Conservation (phyloP, 1,140 invertebrate genomes). For the Globodera ellingtonae region DNA sequence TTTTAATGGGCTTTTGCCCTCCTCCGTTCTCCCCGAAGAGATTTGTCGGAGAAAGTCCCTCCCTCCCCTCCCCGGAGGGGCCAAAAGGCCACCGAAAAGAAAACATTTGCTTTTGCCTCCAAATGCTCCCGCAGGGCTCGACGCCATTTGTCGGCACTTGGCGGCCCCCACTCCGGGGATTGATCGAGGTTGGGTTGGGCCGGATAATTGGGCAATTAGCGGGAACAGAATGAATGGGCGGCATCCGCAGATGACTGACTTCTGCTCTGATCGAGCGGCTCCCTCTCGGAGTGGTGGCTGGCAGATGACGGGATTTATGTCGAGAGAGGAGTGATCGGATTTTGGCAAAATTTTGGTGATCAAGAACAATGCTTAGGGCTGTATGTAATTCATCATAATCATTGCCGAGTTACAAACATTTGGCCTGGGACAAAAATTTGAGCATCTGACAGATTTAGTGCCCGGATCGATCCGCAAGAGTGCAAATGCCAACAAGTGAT, state of each 20-base stretch:
- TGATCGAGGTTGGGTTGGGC: not conserved
- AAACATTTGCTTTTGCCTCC: not conserved
- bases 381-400: not conserved
- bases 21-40: too few relatives aligned
- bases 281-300: too few relatives aligned
- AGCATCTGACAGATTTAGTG: too few relatives aligned
- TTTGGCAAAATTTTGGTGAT: not conserved
- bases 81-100: not conserved
- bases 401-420: not conserved
- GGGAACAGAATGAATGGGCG: not conserved
- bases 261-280: too few relatives aligned
- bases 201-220: not conserved
- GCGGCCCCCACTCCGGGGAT: not conserved
- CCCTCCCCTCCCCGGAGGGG: not conserved
- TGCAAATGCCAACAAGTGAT: too few relatives aligned
- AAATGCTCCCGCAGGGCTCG: not conserved
- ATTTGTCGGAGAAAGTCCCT: not conserved
- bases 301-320: too few relatives aligned
- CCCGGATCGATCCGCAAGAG: too few relatives aligned
- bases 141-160: constrained; percentile 1
- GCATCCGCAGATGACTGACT: too few relatives aligned
- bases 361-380: not conserved
- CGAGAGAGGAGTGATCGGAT: too few relatives aligned
- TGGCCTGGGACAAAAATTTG: too few relatives aligned
- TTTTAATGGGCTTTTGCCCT: constrained; percentile 1